Conservation (phyloP, 2,797 vertebrate species). For the Silurus aristotelis region DNA sequence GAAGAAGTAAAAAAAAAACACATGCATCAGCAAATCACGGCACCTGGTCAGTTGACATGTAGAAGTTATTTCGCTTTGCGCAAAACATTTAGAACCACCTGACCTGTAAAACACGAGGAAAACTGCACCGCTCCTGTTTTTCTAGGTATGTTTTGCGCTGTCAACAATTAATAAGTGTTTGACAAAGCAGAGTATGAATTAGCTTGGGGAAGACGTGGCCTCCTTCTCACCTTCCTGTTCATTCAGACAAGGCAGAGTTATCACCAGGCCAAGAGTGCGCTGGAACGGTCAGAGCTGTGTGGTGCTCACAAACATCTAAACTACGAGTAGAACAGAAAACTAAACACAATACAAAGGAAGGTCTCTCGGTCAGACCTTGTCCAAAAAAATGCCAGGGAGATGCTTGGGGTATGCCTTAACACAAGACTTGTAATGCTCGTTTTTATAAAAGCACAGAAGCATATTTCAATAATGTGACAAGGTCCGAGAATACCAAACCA, state of each 20-base stretch:
- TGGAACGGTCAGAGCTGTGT: constrained; percentile 50
- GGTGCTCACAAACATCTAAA: constrained; percentile 32
- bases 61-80: not conserved
- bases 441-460: not conserved
- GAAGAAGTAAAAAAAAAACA: not conserved
- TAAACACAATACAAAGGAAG: constrained; percentile 14
- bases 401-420: not conserved
- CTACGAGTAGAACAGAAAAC: constrained; percentile 8
- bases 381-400: not conserved
- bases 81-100: not conserved
- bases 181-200: constrained; percentile 42
- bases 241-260: constrained; percentile 54
- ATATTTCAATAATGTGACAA: not conserved
- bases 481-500: not conserved
- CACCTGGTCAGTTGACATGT: not conserved
- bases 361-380: not conserved
- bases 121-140: not conserved
- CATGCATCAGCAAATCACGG: not conserved
- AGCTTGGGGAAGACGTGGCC: constrained; percentile 51
- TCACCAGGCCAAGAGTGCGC: constrained; percentile 54
- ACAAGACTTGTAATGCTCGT: not conserved
- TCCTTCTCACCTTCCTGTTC: constrained; percentile 60
- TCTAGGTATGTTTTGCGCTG: constrained; percentile 25
- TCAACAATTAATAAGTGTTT: constrained; percentile 46
- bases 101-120: not conserved